Percentiles rank a stretch among this genome's conserved stretches.
Evolutionary conservation across 2,888 invertebrate species (phyloP).

Genomic region (Gryllus longicercus): DNA sequence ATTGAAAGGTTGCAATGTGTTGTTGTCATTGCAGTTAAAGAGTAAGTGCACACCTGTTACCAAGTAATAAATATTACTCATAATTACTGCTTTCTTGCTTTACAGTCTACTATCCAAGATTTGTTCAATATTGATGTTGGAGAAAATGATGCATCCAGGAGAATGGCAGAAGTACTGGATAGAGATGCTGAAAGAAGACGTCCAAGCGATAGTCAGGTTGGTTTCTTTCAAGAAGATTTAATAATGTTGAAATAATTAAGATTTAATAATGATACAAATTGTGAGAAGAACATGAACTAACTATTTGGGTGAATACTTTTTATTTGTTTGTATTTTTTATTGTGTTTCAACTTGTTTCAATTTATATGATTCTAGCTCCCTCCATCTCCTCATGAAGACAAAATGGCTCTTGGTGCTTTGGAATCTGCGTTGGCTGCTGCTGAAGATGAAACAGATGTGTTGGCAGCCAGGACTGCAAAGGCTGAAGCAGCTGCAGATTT

Average conservation of each 20-base stretch:
- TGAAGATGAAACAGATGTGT: conserved; percentile 93
- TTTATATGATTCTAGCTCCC: neutral
- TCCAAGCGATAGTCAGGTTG: conserved; percentile 42
- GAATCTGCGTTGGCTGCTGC: conserved; percentile 85
- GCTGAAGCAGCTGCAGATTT: conserved; percentile 86
- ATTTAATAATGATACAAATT: too few relatives aligned
- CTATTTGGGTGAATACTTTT: too few relatives aligned
- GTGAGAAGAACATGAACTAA: too few relatives aligned
- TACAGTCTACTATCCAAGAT: conserved; percentile 85
- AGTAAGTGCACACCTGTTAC: too few relatives aligned
- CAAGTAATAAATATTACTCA: too few relatives aligned
- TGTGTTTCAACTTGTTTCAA: neutral
- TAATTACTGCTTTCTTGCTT: conserved; percentile 30
- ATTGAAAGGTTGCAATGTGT: too few relatives aligned
- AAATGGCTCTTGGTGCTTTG: conserved; percentile 61
- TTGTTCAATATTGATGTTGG: conserved; percentile 75
- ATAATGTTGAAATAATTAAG: neutral
- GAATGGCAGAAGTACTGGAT: conserved; percentile 58
- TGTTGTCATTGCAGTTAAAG: too few relatives aligned
- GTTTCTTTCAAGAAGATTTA: neutral
- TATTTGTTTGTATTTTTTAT: neutral
- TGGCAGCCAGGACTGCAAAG: conserved; percentile 82
- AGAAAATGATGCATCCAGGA: conserved; percentile 57
- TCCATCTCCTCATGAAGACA: conserved; percentile 51
- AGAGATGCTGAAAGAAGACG: conserved; percentile 49